Evolutionary conservation across 2,888 invertebrate species (phyloP).

Genomic region (Apamea epomidion): DNA sequence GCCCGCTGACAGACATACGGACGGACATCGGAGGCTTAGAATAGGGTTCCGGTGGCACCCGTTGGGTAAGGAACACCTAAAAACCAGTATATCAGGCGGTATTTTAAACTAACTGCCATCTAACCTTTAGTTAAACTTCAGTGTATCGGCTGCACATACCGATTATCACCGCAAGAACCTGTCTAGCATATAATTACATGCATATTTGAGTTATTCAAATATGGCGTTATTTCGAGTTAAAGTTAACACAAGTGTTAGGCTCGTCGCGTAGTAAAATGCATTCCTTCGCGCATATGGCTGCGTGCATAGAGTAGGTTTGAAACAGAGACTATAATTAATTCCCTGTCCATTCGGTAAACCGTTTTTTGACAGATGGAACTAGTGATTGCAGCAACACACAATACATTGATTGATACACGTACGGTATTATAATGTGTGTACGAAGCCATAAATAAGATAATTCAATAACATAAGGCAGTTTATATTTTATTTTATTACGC

Average conservation of each 20-base stretch:
- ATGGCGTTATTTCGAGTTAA: conserved; percentile 60
- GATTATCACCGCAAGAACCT: conserved; percentile 37
- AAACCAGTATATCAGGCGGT: not conserved
- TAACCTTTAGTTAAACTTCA: conserved; percentile 1
- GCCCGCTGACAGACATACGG: too few relatives aligned
- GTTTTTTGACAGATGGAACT: too few relatives aligned
- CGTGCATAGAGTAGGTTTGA: conserved; percentile 54
- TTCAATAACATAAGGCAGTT: too few relatives aligned
- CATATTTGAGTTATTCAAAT: conserved; percentile 55
- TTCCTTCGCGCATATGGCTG: conserved; percentile 65
- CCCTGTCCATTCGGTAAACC: too few relatives aligned
- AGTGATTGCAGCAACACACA: too few relatives aligned
- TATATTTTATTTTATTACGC: too few relatives aligned
- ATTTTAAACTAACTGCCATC: not conserved
- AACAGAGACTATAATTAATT: conserved; percentile 28
- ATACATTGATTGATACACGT: too few relatives aligned
- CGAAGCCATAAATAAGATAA: too few relatives aligned
- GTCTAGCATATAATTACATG: conserved; percentile 50
- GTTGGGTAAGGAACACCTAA: not conserved
- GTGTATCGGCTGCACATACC: conserved; percentile 30
- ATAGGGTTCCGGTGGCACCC: too few relatives aligned
- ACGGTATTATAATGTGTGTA: too few relatives aligned
- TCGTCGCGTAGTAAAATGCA: conserved; percentile 61
- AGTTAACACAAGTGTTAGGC: conserved; percentile 73
- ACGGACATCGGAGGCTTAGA: too few relatives aligned